A percentile compares a stretch with the other conserved stretches of the same genome.
phyloP scores from a whole-genome alignment of 2,888 invertebrate species.

The Scaptomyza reducta region DNA sequence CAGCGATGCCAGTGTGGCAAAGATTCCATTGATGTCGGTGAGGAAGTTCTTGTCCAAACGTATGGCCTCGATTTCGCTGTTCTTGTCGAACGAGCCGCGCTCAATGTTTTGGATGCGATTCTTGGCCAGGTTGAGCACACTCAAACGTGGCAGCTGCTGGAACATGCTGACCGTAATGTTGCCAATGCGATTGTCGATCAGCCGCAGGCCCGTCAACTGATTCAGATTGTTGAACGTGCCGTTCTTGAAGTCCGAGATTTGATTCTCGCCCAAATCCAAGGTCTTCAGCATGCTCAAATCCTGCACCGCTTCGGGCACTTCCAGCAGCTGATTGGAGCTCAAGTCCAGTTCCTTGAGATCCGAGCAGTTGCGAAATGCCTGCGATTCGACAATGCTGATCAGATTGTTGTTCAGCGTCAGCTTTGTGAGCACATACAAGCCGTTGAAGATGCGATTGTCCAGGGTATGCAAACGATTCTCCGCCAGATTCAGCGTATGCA shows the following conservation, averaged over 20 bases:
- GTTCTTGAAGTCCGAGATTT: constrained; percentile 92
- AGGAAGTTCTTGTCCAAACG: constrained; percentile 94
- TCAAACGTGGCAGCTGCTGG: constrained; percentile 92
- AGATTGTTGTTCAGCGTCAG: constrained; percentile 94
- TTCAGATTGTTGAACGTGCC: constrained; percentile 93
- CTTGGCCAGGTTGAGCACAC: constrained; percentile 94
- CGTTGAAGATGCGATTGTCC: constrained; percentile 92
- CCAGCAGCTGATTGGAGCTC: constrained; percentile 92
- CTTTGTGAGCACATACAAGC: constrained; percentile 92
- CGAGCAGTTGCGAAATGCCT: constrained; percentile 94
- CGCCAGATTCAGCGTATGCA: constrained; percentile 94
- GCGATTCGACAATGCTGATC: constrained; percentile 90
- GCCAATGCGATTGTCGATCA: constrained; percentile 95
- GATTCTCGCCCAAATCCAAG: constrained; percentile 96
- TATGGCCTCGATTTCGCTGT: constrained; percentile 92
- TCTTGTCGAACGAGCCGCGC: constrained; percentile 92
- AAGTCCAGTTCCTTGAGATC: constrained; percentile 94
- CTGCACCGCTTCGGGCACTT: constrained; percentile 92
- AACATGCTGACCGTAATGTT: constrained; percentile 94
- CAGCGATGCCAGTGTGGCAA: constrained; percentile 92
- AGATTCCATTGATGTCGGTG: constrained; percentile 94
- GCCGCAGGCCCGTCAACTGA: constrained; percentile 92
- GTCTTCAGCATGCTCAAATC: constrained; percentile 93
- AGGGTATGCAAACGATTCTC: constrained; percentile 93
- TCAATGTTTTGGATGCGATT: constrained; percentile 95